Percentiles rank a stretch among this genome's conserved stretches.
Conservation (phyloP, 1,140 invertebrate genomes). For the Platyscapa corneri region DNA sequence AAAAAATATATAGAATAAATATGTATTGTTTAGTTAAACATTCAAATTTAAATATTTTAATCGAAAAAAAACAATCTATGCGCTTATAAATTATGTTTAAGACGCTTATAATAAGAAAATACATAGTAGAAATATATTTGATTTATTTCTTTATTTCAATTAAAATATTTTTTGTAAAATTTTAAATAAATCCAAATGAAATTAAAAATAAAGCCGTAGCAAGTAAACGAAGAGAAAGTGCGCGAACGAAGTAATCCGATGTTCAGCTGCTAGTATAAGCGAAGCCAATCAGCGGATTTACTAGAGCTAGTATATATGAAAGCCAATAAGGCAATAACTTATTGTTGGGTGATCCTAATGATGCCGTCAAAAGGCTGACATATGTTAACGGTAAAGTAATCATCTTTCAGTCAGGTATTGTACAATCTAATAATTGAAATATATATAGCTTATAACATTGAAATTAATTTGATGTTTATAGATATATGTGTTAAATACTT, state of each 20-base stretch:
- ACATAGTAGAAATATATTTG: no score
- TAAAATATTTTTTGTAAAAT: not conserved
- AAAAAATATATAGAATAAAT: no score
- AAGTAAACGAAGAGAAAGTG: slow-evolving; percentile 22
- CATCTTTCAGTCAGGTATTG: not conserved
- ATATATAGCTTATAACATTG: not conserved
- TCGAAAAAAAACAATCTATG: no score
- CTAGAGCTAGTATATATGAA: slow-evolving; percentile 63
- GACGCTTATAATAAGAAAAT: no score
- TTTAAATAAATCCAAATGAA: slow-evolving; percentile 22
- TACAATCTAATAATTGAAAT: not conserved
- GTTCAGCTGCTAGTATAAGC: slow-evolving; percentile 50
- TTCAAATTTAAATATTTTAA: not conserved
- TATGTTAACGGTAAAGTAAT: slow-evolving; percentile 23
- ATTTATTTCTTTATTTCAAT: no score
- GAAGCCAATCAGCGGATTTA: slow-evolving; percentile 69
- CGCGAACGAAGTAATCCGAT: slow-evolving; percentile 38
- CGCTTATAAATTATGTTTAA: no score
- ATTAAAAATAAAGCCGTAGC: slow-evolving; percentile 43
- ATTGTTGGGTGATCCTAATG: slow-evolving; percentile 69
- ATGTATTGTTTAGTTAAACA: no score
- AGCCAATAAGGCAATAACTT: slow-evolving; percentile 68
- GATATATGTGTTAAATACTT: no score
- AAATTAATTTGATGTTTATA: not conserved
- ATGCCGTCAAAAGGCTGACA: slow-evolving; percentile 61